Conservation (phyloP, 2,797 vertebrate species). For the Sebastiscus albofasciatus region DNA sequence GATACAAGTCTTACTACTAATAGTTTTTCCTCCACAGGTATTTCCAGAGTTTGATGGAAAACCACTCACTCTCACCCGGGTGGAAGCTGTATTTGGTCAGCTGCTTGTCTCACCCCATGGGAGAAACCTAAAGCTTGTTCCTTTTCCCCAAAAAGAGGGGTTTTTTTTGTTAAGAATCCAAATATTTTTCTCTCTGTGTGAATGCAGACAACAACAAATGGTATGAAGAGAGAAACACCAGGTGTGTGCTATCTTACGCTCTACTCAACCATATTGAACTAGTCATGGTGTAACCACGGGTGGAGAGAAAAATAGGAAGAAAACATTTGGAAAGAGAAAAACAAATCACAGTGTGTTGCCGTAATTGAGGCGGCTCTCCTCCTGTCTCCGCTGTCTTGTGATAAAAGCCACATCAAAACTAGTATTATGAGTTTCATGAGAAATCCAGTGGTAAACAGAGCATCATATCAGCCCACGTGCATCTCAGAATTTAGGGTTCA, state of each 20-base stretch:
- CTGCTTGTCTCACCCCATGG: constrained; percentile 52
- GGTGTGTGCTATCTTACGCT: neutral
- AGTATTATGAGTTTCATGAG: constrained; percentile 13
- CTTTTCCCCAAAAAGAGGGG: constrained; percentile 5
- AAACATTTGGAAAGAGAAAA: neutral
- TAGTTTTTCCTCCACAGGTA: constrained; percentile 45
- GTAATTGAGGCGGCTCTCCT: neutral
- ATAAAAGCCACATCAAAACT: constrained; percentile 16
- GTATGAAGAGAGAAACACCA: neutral
- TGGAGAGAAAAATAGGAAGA: neutral
- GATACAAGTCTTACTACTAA: neutral
- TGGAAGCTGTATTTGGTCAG: constrained; percentile 69
- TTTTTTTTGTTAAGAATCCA: constrained; percentile 28
- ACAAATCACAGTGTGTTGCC: neutral
- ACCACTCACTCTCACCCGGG: constrained; percentile 35
- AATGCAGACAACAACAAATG: constrained; percentile 12
- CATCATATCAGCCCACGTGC: neutral
- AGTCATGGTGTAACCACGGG: neutral
- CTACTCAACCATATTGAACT: neutral
- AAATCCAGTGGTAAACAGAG: neutral
- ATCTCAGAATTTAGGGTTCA: neutral
- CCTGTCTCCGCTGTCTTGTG: neutral
- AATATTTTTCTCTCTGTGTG: constrained; percentile 29
- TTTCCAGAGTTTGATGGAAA: constrained; percentile 59
- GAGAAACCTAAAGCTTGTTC: constrained; percentile 42